Evolutionary conservation across 1,140 invertebrate genomes (phyloP).

Genomic region (Nixonia krombeini): DNA sequence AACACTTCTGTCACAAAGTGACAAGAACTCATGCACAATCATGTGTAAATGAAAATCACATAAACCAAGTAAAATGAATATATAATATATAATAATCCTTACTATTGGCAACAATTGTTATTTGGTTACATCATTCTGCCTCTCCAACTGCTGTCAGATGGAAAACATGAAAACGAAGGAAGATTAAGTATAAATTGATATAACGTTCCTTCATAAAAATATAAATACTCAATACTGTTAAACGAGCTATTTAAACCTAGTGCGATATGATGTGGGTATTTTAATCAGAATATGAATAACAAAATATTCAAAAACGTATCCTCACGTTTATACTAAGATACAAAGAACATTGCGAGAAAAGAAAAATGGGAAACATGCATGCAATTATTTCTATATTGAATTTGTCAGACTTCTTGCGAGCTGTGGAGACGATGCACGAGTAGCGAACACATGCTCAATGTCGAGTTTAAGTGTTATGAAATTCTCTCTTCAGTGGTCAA

Average conservation of each 20-base stretch:
- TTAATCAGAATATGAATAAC: no score
- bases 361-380: background rate
- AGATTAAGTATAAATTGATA: conserved; percentile 45
- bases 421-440: background rate
- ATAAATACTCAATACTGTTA: conserved; percentile 10
- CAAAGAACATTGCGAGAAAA: background rate
- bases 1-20: no score
- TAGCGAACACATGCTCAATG: background rate
- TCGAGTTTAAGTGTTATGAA: background rate
- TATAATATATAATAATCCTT: conserved; percentile 53
- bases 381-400: background rate
- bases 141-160: conserved; percentile 68
- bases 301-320: no score
- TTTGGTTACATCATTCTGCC: conserved; percentile 69
- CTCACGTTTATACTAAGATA: no score
- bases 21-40: no score
- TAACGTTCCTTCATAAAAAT: background rate
- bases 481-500: conserved; percentile 7
- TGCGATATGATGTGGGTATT: no score
- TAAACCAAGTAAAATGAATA: no score
- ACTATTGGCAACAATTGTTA: conserved; percentile 70
- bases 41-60: no score
- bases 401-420: no score
- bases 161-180: conserved; percentile 65
- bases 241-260: background rate